Base-by-base conservation (phyloP, 1,140 invertebrate species). In the Triops cancriformis region DNA sequence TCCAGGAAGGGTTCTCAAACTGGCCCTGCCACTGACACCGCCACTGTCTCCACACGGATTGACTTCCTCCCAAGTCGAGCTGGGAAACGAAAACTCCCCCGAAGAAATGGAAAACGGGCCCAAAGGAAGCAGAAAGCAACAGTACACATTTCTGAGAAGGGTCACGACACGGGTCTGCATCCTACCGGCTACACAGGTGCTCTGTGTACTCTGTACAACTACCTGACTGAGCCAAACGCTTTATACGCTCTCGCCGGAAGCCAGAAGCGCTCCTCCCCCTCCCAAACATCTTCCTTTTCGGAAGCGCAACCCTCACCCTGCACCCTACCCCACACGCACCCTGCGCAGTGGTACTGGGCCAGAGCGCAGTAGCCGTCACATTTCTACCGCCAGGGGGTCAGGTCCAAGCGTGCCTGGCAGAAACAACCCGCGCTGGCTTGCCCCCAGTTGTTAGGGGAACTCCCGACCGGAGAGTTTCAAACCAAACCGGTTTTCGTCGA, bases 121-220 rank as follows among this genome's bases (percentile, higher is more conserved):
- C 5, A 64, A 64, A 23, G 23, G 23, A 64, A 5, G 23, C 10
- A 64, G 23, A 64, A 64, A 18, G 10, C 0, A 5, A n/a, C n/a
- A n/a, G n/a, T n/a, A 64, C 51, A 64, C 9, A 64, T 64, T 64
- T 64, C 23, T 18, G n/a, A 64, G 51, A 64, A 64, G 51, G 3
- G 31, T 37, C 31, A 37, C 31, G 31, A 37, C 31, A 37, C 31
- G 31, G 51, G 18, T 64, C 51, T 64, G 51, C 51, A 64, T 14
- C 51, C 14, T 64, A 23, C 51, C 51, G 23, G 51, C 23, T 12
- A 64, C 51, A 14, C 51, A 64, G 51, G 51, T 64, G 51, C 51
- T 64, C 51, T 64, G 51, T 64, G 51, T 64, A 14, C 51, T 64
- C 51, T 64, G 51, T 64, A 64, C 51, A 64, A 64, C 51, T 64